Evolutionary conservation across 2,113 vertebrate genomes (phyloP).

Genomic region (Thymallus thymallus): DNA sequence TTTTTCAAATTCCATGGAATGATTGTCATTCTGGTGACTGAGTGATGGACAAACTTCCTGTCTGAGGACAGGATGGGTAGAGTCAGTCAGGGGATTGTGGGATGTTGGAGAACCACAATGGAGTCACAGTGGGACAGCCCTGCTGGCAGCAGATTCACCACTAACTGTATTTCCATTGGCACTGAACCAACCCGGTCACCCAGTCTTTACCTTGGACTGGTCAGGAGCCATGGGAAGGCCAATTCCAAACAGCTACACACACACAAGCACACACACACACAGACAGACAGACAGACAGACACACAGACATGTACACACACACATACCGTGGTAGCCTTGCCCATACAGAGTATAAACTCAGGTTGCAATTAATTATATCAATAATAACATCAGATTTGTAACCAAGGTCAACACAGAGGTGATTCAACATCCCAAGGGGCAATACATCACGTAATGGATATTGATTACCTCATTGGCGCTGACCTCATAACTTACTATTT

Average conservation of each 20-base stretch:
- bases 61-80: background rate
- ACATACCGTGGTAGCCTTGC: background rate
- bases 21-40: background rate
- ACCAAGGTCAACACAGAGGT: no score
- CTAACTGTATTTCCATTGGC: background rate
- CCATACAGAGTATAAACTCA: background rate
- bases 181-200: background rate
- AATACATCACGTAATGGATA: background rate
- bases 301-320: constrained; percentile 11
- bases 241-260: no score
- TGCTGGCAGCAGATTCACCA: background rate
- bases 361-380: no score
- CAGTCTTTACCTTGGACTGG: background rate
- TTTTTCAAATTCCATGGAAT: background rate
- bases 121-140: background rate
- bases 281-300: background rate
- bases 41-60: background rate
- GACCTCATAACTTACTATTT: background rate
- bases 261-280: no score
- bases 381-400: no score
- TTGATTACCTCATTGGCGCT: background rate
- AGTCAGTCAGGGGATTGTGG: background rate
- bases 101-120: no score
- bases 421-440: no score
- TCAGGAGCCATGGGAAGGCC: background rate